phyloP scores from a whole-genome alignment of 2,888 invertebrate species.

The Julus scandinavius region DNA sequence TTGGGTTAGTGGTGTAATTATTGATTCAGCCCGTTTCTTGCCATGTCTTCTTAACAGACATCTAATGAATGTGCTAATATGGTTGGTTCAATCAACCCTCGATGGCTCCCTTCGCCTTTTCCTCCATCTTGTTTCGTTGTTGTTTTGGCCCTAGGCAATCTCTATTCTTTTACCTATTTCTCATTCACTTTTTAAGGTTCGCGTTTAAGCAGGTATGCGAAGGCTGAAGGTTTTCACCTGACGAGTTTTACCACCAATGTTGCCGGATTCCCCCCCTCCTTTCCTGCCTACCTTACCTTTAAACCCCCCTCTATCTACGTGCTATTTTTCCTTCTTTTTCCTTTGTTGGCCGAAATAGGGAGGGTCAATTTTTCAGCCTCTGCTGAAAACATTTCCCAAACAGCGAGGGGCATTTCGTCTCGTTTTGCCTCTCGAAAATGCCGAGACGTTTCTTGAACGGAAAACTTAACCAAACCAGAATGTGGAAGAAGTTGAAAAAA shows the following conservation, averaged over 20 bases:
- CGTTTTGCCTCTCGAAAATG: not conserved
- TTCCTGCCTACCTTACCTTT: not conserved
- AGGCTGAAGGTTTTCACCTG: constrained; percentile 35
- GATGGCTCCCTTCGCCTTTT: not conserved
- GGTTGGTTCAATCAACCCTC: constrained; percentile 35
- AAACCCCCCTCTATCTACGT: not conserved
- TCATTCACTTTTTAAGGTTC: constrained; percentile 20
- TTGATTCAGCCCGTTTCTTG: not conserved
- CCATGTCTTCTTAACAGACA: not conserved
- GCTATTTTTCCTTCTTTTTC: constrained; percentile 18
- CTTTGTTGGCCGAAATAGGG: constrained; percentile 39
- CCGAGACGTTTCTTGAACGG: not conserved
- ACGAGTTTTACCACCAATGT: constrained; percentile 39
- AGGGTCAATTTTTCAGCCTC: constrained; percentile 29
- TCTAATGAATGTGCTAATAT: constrained; percentile 31
- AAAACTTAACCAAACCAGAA: not conserved
- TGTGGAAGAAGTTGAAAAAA: not conserved
- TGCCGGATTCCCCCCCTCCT: constrained; percentile 1
- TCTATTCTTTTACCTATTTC: not conserved
- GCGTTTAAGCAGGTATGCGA: constrained; percentile 24
- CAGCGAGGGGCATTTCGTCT: constrained; percentile 39
- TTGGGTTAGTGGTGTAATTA: constrained; percentile 26
- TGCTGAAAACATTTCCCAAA: constrained; percentile 37
- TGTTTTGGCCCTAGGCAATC: constrained; percentile 1
- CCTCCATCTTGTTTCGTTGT: not conserved